Conservation (phyloP, 2,888 invertebrate genomes). For the Syrista parreyssii region DNA sequence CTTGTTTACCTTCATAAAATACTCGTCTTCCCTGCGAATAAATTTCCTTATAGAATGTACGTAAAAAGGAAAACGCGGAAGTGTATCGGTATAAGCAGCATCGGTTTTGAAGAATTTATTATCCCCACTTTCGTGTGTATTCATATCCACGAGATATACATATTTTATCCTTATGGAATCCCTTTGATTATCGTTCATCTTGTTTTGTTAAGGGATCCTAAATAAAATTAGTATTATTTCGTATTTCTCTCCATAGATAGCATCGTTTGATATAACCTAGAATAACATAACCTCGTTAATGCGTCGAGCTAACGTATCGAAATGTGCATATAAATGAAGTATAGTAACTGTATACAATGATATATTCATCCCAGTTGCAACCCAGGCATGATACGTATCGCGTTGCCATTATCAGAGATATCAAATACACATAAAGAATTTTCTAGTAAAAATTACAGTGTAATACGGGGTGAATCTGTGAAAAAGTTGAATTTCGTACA, state of each 20-base stretch:
- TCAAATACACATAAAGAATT: not conserved
- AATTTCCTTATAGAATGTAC: not conserved
- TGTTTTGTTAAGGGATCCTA: not conserved
- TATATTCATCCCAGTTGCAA: not conserved
- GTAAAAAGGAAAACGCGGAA: not conserved
- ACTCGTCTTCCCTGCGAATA: not conserved
- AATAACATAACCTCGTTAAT: not conserved
- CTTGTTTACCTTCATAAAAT: not conserved
- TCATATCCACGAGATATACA: not conserved
- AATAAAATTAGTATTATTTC: not conserved
- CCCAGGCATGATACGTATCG: not conserved
- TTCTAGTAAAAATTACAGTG: too few relatives aligned
- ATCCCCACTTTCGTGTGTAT: not conserved
- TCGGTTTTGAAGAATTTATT: not conserved
- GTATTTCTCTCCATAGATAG: not conserved
- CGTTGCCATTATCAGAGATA: not conserved
- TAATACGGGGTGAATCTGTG: too few relatives aligned
- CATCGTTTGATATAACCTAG: not conserved
- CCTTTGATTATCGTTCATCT: not conserved
- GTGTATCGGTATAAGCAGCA: not conserved
- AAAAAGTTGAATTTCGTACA: too few relatives aligned
- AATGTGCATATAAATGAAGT: not conserved
- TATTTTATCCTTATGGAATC: not conserved
- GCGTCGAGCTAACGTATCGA: not conserved
- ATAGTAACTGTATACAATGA: not conserved